Percentiles rank a stretch among this genome's conserved stretches.
phyloP scores from a whole-genome alignment of 2,888 invertebrate species.

The Seladonia tumulorum region DNA sequence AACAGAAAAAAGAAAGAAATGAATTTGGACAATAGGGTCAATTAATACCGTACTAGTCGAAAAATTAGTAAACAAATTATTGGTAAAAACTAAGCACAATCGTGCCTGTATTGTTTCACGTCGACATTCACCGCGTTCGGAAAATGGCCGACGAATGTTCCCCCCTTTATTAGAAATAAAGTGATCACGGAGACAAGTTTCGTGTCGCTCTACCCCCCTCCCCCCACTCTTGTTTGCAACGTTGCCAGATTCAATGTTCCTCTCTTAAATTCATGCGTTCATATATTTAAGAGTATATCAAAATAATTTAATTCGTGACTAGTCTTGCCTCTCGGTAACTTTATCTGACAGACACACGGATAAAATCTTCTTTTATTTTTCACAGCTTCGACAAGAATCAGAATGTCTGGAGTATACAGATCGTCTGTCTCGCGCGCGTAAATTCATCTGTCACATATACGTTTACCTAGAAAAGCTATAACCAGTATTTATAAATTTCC shows the following conservation, averaged over 20 bases:
- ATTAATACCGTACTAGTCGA: conserved; percentile 48
- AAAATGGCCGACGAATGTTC: conserved; percentile 33
- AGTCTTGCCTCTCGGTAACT: conserved; percentile 59
- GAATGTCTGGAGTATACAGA: conserved; percentile 25
- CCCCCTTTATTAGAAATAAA: conserved; percentile 39
- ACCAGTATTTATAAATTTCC: conserved; percentile 58
- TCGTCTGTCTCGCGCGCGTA: conserved; percentile 20
- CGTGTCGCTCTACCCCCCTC: conserved; percentile 44
- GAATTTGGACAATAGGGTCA: conserved; percentile 49
- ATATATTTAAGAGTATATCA: conserved; percentile 41
- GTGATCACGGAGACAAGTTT: conserved; percentile 45
- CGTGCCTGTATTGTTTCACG: conserved; percentile 42
- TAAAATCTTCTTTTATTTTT: conserved; percentile 14
- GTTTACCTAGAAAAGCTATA: conserved; percentile 59
- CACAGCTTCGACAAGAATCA: conserved; percentile 21
- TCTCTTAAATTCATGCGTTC: conserved; percentile 35
- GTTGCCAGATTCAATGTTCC: conserved; percentile 66
- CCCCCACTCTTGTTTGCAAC: conserved; percentile 33
- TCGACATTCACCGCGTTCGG: conserved; percentile 28
- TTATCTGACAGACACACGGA: conserved; percentile 59
- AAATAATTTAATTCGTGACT: conserved; percentile 61
- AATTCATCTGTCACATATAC: conserved; percentile 56
- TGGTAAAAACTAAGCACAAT: conserved; percentile 60
- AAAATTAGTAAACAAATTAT: conserved; percentile 59
- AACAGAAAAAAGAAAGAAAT: conserved; percentile 39